Percentiles rank a stretch among this genome's conserved stretches.
phyloP scores from a whole-genome alignment of 2,888 invertebrate genomes.

The Epirrhoe tristata region DNA sequence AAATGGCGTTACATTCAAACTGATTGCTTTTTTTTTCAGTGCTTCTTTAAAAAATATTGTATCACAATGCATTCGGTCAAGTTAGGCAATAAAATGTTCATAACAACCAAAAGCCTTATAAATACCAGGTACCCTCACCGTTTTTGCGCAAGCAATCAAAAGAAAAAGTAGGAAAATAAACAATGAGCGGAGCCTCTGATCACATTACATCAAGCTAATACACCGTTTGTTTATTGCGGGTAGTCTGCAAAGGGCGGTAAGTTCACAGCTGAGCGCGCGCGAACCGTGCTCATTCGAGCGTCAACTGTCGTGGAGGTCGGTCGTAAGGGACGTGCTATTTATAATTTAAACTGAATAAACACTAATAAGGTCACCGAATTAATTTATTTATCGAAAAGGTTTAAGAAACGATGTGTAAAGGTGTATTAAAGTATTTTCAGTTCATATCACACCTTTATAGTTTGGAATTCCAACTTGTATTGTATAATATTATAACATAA shows the following conservation, averaged over 20 bases:
- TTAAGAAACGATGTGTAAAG: background rate
- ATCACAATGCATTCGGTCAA: too few relatives aligned
- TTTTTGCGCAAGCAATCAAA: background rate
- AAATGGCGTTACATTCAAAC: background rate
- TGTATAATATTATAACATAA: background rate
- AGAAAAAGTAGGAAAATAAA: background rate
- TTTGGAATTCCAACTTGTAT: background rate
- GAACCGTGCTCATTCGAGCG: conserved; percentile 56
- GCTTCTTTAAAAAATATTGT: too few relatives aligned
- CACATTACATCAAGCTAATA: conserved; percentile 24
- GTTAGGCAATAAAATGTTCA: too few relatives aligned
- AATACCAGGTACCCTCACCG: too few relatives aligned
- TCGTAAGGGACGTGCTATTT: conserved; percentile 48
- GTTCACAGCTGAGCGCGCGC: conserved; percentile 54
- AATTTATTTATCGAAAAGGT: conserved; percentile 3
- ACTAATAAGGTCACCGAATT: conserved; percentile 23
- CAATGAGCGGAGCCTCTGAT: conserved; percentile 13
- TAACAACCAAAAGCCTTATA: too few relatives aligned
- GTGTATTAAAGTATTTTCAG: background rate
- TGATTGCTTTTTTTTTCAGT: too few relatives aligned
- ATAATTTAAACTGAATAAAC: conserved; percentile 33
- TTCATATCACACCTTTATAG: background rate
- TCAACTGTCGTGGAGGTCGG: conserved; percentile 47
- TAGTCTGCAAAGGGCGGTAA: conserved; percentile 60
- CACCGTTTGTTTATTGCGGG: conserved; percentile 49